Conservation (phyloP, 2,888 invertebrate species). For the Drosophila niveifrons region DNA sequence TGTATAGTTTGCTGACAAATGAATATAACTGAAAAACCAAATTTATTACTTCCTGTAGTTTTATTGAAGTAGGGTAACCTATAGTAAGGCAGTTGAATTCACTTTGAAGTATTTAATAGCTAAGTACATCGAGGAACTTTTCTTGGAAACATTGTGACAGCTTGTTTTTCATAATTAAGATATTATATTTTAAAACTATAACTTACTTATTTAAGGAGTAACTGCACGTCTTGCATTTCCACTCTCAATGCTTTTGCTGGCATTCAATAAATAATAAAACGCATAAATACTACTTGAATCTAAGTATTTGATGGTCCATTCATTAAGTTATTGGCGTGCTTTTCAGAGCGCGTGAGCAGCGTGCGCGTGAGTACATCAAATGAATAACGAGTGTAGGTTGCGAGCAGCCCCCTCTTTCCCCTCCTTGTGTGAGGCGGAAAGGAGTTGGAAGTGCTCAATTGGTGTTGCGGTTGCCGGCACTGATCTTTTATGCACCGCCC, state of each 20-base stretch:
- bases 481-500: slow-evolving; percentile 60
- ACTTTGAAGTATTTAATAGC: no score
- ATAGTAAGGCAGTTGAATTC: no score
- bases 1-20: no score
- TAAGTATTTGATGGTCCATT: slow-evolving; percentile 55
- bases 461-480: slow-evolving; percentile 38
- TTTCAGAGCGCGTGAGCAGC: slow-evolving; percentile 67
- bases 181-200: no score
- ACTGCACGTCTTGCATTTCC: slow-evolving; percentile 6
- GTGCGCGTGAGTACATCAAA: slow-evolving; percentile 55
- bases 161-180: no score
- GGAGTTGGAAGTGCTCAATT: slow-evolving; percentile 30
- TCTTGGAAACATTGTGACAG: no score
- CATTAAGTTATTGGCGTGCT: slow-evolving; percentile 68
- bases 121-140: no score
- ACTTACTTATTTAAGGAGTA: slow-evolving; percentile 14
- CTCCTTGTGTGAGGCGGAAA: background rate
- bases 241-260: slow-evolving; percentile 3
- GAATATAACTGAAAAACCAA: no score
- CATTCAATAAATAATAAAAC: slow-evolving; percentile 42
- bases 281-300: slow-evolving; percentile 62
- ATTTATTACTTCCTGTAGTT: no score
- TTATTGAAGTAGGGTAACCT: no score
- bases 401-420: background rate
- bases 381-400: slow-evolving; percentile 47